Conservation (phyloP, 2,797 vertebrate genomes). For the Tamandua tetradactyla region DNA sequence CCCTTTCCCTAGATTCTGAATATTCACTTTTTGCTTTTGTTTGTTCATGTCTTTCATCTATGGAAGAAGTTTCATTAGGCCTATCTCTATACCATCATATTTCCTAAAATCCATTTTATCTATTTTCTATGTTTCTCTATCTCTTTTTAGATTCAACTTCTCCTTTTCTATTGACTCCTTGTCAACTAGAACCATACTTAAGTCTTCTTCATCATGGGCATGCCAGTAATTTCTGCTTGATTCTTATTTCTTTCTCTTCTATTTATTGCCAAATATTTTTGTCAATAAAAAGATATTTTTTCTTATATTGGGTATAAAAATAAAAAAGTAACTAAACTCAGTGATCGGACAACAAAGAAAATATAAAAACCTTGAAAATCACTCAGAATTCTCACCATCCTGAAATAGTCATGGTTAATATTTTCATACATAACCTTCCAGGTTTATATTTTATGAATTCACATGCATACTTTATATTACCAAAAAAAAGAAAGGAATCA, state of each 20-base stretch:
- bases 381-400: constrained; percentile 4
- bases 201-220: background rate
- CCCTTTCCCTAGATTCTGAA: background rate
- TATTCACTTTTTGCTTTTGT: background rate
- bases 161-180: background rate
- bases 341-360: background rate
- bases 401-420: background rate
- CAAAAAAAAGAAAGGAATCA: background rate
- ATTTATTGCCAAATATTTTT: background rate
- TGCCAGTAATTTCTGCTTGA: background rate
- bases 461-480: background rate
- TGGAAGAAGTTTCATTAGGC: background rate
- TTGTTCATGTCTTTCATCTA: background rate
- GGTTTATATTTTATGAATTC: background rate
- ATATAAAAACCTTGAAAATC: background rate
- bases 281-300: background rate
- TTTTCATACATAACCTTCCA: constrained; percentile 6
- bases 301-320: background rate
- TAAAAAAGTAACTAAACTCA: background rate
- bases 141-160: background rate
- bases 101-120: constrained; percentile 8
- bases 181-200: background rate
- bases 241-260: background rate
- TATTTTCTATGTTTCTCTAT: background rate
- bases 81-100: background rate